Evolutionary conservation across 2,888 invertebrate genomes (phyloP), one percentile per base, ranked within the genome.

Genomic region (Trissolcus brochymenae): DNA sequence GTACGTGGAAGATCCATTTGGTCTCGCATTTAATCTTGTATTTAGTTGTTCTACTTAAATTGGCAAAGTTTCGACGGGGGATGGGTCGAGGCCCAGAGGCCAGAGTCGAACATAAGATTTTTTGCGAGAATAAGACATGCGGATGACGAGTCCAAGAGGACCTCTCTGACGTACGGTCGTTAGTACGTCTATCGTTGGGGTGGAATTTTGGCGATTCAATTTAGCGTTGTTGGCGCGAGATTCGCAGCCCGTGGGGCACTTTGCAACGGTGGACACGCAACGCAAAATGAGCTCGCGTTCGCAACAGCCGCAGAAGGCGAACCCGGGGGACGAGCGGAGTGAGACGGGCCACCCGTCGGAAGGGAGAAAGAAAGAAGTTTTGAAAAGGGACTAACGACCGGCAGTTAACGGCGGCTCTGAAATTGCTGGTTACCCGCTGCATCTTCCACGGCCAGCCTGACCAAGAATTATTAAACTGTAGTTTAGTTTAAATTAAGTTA

Each of bases 401-500:
- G 89, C 89, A 89, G 89, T 89, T 89, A 89, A 89, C 89, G 88
- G 87, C 89, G 89, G 89, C 89, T 88, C 88, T 86, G 88, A 89
- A 89, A 89, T 89, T 89, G 88, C 89, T 83, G 89, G 89, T 89
- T 89, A 87, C 87, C 85, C 84, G 86, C 83, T 81, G 83, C 84
- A 84, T 87, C 86, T 83, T 85, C 85, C 82, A 83, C 87, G 83
- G 85, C 84, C 86, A 82, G 85, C 84, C 82, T 83, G 85, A 82
- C 82, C 83, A 84, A 86, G 89, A 89, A 89, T 89, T 89, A 89
- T 89, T 89, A 89, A 89, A 89, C 89, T 89, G 89, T 89, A 89
- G 89, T 89, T 89, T 89, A 89, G 89, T 89, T 88, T 89, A 89
- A 89, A 89, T 89, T 89, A 89, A 89, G 89, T 89, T 89, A 89